These are phyloP conservation scores for Amphipoea oculea DNA, from an alignment of 2,888 invertebrate species.

Conservation along the genomic window DNA sequence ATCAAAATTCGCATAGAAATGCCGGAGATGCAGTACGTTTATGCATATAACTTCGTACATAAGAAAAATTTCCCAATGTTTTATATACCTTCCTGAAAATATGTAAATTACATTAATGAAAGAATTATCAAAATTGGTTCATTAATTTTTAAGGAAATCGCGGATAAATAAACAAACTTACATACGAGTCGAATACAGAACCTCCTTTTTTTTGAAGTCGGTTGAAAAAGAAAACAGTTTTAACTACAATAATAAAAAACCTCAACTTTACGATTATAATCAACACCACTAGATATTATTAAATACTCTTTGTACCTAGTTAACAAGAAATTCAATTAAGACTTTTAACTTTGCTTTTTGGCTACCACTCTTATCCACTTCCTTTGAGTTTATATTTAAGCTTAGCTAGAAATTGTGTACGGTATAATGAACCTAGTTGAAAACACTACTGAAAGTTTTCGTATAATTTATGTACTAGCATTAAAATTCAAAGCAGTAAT, in stretches of 20 bases:
- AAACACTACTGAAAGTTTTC: background rate
- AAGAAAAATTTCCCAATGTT: too few relatives aligned
- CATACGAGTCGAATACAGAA: too few relatives aligned
- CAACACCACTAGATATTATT: background rate
- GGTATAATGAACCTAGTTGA: background rate
- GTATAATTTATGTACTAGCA: background rate
- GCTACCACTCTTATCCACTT: background rate
- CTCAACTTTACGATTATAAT: background rate
- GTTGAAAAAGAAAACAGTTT: background rate
- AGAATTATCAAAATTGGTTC: too few relatives aligned
- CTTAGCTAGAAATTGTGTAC: background rate
- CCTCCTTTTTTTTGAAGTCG: too few relatives aligned
- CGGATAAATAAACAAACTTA: too few relatives aligned
- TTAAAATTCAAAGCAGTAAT: constrained; percentile 6
- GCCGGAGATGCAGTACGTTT: too few relatives aligned
- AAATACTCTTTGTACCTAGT: background rate
- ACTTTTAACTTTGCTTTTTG: background rate
- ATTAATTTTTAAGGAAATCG: too few relatives aligned
- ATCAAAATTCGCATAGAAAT: too few relatives aligned
- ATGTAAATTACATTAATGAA: too few relatives aligned
- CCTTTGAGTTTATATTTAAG: background rate
- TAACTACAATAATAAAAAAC: background rate
- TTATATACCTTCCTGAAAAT: too few relatives aligned
- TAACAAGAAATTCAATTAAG: background rate
- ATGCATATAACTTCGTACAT: too few relatives aligned